Percentiles rank a stretch among this genome's conserved stretches.
Conservation (phyloP, 1,140 invertebrate species). For the fruit fly (Drosophila melanogaster) region DNA sequence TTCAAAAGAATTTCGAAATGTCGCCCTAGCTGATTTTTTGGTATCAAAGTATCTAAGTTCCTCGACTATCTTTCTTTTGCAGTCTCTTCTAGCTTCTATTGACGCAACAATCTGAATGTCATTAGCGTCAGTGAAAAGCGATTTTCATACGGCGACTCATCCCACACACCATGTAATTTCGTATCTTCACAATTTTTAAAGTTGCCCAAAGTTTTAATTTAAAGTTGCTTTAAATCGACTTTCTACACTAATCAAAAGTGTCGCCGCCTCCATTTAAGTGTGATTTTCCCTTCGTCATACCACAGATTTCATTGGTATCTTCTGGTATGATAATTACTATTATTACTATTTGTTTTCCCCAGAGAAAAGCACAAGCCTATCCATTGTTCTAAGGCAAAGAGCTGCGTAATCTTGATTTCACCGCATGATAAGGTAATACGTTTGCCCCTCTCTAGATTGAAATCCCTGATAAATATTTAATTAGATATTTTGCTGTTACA, state of each 20-base stretch:
- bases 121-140: constrained; percentile 69
- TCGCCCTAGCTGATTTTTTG: no score
- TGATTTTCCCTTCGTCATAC: neutral
- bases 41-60: no score
- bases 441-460: constrained; percentile 58
- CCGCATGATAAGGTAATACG: constrained; percentile 59
- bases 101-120: constrained; percentile 78
- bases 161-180: constrained; percentile 41
- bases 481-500: constrained; percentile 64
- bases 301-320: constrained; percentile 26
- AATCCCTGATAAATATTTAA: constrained; percentile 77
- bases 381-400: constrained; percentile 40
- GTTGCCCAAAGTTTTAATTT: constrained; percentile 53
- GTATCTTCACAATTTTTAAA: constrained; percentile 57
- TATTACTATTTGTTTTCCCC: constrained; percentile 34
- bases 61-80: constrained; percentile 35
- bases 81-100: constrained; percentile 75
- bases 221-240: constrained; percentile 60
- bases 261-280: constrained; percentile 34
- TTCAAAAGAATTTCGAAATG: no score
- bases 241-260: constrained; percentile 26
- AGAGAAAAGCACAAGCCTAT: constrained; percentile 22
- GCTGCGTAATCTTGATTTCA: constrained; percentile 52
- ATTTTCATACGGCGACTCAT: constrained; percentile 19
- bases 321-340: constrained; percentile 4